phyloP scores from a whole-genome alignment of 2,113 vertebrate genomes.

The Charina bottae region DNA sequence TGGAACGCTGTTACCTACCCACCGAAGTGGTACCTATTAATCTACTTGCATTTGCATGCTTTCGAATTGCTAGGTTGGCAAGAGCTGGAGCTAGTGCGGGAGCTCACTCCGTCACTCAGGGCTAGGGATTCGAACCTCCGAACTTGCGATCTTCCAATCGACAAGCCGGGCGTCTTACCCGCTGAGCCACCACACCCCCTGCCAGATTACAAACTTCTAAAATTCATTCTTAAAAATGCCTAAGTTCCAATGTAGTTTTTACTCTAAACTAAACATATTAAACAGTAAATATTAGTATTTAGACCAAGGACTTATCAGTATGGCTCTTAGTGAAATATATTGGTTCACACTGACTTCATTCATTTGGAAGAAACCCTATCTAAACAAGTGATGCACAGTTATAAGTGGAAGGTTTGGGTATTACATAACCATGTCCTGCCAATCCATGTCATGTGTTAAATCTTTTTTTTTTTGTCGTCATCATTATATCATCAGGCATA shows the following conservation, averaged over 20 bases:
- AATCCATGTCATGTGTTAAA: not conserved
- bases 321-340: not conserved
- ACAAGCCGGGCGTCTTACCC: too few species aligned
- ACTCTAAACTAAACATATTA: not conserved
- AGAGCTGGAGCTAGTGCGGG: too few species aligned
- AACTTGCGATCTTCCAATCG: too few species aligned
- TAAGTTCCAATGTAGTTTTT: not conserved
- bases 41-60: too few species aligned
- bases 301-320: not conserved
- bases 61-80: too few species aligned
- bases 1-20: too few species aligned
- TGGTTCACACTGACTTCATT: not conserved
- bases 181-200: too few species aligned
- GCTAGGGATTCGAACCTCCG: too few species aligned
- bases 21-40: too few species aligned
- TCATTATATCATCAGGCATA: not conserved
- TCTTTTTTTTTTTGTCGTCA: not conserved
- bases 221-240: too few species aligned
- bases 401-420: too few species aligned
- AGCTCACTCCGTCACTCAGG: too few species aligned
- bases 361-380: not conserved
- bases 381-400: not conserved
- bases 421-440: not conserved
- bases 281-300: not conserved
- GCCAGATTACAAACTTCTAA: not conserved